Percentiles rank a stretch among this genome's conserved stretches.
Conservation (phyloP, 2,797 vertebrate genomes). For the Sylvilagus floridanus region DNA sequence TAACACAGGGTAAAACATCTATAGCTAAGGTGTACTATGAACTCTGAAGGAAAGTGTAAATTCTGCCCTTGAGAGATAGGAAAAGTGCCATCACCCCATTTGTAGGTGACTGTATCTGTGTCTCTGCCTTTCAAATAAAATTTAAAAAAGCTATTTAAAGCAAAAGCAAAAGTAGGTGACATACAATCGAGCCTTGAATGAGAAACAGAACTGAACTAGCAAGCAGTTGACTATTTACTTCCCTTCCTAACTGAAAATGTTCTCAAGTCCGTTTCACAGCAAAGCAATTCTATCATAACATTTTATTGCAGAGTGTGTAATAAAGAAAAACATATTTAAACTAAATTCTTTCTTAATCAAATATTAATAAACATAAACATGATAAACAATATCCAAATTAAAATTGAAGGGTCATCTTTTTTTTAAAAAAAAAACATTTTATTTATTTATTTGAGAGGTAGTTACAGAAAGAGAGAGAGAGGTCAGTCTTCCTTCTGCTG, state of each 20-base stretch:
- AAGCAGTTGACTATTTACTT: background rate
- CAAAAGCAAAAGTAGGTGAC: background rate
- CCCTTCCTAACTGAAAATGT: constrained; percentile 10
- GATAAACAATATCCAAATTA: background rate
- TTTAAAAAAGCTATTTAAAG: too few species aligned
- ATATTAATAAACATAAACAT: background rate
- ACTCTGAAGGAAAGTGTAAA: background rate
- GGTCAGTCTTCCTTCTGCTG: too few species aligned
- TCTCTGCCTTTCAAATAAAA: too few species aligned
- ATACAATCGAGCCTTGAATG: background rate
- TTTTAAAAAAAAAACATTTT: too few species aligned
- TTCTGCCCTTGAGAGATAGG: background rate
- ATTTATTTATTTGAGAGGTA: too few species aligned
- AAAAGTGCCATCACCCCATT: background rate
- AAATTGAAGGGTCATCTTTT: background rate
- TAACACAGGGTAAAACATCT: background rate
- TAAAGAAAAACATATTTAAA: background rate
- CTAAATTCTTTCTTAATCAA: background rate
- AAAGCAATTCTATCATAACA: background rate
- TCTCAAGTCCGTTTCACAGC: background rate
- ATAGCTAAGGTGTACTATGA: background rate
- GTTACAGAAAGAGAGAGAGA: too few species aligned
- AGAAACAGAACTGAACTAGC: background rate
- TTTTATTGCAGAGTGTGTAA: background rate
- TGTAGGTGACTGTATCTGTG: too few species aligned